Base-by-base conservation (phyloP, 2,888 invertebrate species). In the Drosophila gaucha region DNA sequence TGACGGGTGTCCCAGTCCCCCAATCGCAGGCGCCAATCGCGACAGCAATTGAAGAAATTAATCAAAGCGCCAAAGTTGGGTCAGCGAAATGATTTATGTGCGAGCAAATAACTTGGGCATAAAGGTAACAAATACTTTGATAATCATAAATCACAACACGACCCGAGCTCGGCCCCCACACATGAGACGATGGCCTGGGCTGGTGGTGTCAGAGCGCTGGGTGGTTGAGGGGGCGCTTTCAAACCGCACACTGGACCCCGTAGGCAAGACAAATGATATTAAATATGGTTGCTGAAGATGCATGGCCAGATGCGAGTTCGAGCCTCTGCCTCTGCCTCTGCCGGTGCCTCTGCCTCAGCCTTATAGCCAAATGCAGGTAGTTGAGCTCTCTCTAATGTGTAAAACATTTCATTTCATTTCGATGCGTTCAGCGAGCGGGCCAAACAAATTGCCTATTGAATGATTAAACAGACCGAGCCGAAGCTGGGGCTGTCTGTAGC, bases 361-460 rank as follows among this genome's bases (percentile, higher is more conserved):
- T 12, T 24, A 36, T n/a, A 12, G 20, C 12, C 28, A 31, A 44
- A 22, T 50, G 50, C 39, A 64, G 70, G 58, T 58, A 54, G 67
- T 59, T 54, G 66, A 24, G 39, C 44, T n/a, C 39, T 38, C 20
- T 50, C 46, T 72, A 79, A 75, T 78, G 79, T 82, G 80, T 78
- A 71, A 78, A 82, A 72, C 76, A 85, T 82, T 85, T 82, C 83
- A 74, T 79, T 82, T 85, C 67, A 57, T 60, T 78, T 62, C 67
- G 63, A 68, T 56, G 44, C 44, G 58, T 43, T 52, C 41, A 41
- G 33, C 55, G 51, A 43, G 59, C 39, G 64, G 47, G 56, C 54
- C 60, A 72, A 85, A 86, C 86, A 87, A 87, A 88, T 87, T 86
- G 87, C 78, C 87, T 85, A 85, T 87, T 87, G 87, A 88, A 88